Evolutionary conservation across 2,797 vertebrate genomes (phyloP).

Genomic region (Eurystomus glaucurus): DNA sequence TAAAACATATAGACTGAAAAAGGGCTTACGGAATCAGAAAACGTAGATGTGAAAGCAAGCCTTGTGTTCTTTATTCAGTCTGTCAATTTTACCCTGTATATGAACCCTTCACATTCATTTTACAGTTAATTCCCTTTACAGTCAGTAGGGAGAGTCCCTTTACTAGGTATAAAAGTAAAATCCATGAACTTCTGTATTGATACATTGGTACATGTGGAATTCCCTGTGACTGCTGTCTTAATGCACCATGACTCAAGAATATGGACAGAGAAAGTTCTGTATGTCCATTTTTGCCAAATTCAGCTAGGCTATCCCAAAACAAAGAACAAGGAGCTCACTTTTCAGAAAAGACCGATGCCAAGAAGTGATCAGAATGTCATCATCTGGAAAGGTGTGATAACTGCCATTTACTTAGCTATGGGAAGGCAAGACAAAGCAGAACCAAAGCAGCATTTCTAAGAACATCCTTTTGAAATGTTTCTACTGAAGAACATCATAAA

Average conservation of each 20-base stretch:
- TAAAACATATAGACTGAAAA: neutral
- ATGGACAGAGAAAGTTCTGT: neutral
- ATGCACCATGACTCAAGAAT: neutral
- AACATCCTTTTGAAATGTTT: neutral
- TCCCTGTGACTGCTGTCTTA: neutral
- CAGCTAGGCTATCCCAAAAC: neutral
- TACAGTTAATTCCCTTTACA: neutral
- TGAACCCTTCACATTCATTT: neutral
- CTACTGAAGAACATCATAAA: neutral
- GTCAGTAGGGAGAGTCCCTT: neutral
- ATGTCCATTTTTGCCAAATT: neutral
- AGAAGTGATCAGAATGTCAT: neutral
- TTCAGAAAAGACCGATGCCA: neutral
- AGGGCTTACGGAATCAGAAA: neutral
- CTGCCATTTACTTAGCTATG: neutral
- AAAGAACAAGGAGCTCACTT: neutral
- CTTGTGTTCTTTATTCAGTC: neutral
- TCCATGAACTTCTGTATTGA: neutral
- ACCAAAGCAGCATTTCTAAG: neutral
- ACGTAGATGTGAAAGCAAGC: neutral
- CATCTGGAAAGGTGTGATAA: neutral
- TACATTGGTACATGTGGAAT: fast-evolving
- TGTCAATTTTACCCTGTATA: neutral
- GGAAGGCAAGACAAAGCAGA: neutral
- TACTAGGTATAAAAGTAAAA: neutral